Evolutionary conservation across 2,113 vertebrate genomes (phyloP).

Genomic region (Psittacara wagleri): DNA sequence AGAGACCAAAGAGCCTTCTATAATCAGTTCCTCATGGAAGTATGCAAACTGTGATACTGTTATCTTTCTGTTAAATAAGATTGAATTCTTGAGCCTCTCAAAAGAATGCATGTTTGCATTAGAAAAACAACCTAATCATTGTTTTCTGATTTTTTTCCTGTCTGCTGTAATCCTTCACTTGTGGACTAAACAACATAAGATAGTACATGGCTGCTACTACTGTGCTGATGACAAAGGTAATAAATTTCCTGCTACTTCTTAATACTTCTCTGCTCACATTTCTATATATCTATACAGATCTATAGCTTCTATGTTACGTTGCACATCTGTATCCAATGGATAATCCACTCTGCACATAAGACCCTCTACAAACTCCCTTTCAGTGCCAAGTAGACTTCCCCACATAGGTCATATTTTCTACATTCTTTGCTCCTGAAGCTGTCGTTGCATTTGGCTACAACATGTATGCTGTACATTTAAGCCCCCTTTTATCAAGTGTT

Average conservation of each 20-base stretch:
- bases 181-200: background rate
- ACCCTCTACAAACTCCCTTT: background rate
- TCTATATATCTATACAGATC: background rate
- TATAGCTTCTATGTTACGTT: background rate
- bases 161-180: background rate
- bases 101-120: background rate
- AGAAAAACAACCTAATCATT: background rate
- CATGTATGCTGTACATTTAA: background rate
- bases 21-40: background rate
- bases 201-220: background rate
- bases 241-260: background rate
- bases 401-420: background rate
- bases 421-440: background rate
- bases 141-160: background rate
- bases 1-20: background rate
- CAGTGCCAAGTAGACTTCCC: background rate
- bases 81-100: background rate
- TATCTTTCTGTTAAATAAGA: background rate
- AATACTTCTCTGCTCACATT: background rate
- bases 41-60: background rate
- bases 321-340: background rate
- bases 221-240: background rate
- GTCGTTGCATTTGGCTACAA: rapidly evolving
- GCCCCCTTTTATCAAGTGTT: background rate
- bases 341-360: background rate